phyloP scores from a whole-genome alignment of 1,140 invertebrate genomes.

The Ericerus pela region DNA sequence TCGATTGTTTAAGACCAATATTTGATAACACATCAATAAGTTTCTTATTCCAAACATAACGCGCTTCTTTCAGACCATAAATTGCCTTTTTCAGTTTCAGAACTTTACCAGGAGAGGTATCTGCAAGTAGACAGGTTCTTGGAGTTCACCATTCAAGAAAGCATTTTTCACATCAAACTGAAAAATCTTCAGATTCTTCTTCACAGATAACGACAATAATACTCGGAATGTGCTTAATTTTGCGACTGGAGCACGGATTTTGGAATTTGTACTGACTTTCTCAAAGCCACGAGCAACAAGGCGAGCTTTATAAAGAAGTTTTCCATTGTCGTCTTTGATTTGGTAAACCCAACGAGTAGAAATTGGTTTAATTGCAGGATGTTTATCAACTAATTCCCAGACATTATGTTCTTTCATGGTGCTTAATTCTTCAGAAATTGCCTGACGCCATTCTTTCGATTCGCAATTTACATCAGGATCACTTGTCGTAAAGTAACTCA shows the following conservation, averaged over 20 bases:
- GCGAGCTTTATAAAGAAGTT: slow-evolving; percentile 20
- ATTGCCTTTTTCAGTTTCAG: slow-evolving; percentile 12
- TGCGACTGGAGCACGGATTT: slow-evolving; percentile 19
- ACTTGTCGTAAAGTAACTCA: too few relatives aligned
- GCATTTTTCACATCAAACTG: slow-evolving; percentile 12
- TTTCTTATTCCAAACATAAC: background rate
- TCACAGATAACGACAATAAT: background rate
- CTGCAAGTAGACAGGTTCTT: background rate
- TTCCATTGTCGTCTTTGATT: background rate
- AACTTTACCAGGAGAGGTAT: background rate
- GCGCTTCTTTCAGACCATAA: slow-evolving; percentile 10
- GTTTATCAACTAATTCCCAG: slow-evolving; percentile 10
- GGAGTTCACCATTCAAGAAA: slow-evolving; percentile 8
- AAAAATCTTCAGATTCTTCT: background rate
- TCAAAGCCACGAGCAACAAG: slow-evolving; percentile 23
- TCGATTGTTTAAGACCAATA: background rate
- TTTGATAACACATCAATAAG: background rate
- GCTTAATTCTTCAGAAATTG: slow-evolving; percentile 21
- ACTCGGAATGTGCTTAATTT: slow-evolving; percentile 5
- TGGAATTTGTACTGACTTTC: background rate
- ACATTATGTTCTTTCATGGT: slow-evolving; percentile 12
- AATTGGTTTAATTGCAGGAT: slow-evolving; percentile 4
- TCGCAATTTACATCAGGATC: too few relatives aligned
- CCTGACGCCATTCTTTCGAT: slow-evolving; percentile 17
- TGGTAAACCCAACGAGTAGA: slow-evolving; percentile 21